Evolutionary conservation across 1,140 invertebrate species (phyloP).

Genomic region (Lepeophtheirus salmonis): DNA sequence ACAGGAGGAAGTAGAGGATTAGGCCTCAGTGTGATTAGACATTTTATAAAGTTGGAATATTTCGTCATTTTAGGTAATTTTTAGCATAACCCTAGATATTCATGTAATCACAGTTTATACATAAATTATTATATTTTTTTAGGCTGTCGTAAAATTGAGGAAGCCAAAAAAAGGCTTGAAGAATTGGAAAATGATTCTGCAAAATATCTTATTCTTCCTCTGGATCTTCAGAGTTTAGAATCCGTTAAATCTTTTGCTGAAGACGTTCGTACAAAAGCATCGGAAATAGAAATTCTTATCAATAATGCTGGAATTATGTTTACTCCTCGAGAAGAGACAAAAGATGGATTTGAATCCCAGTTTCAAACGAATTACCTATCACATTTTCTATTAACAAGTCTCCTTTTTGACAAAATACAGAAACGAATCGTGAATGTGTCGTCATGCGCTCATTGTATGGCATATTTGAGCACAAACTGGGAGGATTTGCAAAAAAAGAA

Average conservation of each 20-base stretch:
- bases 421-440: constrained; percentile 67
- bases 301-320: constrained; percentile 81
- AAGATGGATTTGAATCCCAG: constrained; percentile 62
- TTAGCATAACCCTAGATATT: too few species aligned
- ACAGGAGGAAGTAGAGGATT: constrained; percentile 73
- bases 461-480: constrained; percentile 42
- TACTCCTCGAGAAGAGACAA: constrained; percentile 44
- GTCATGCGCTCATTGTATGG: constrained; percentile 49
- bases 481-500: constrained; percentile 54
- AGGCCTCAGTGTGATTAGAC: constrained; percentile 56
- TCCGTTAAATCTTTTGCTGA: constrained; percentile 56
- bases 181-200: not conserved
- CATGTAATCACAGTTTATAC: too few species aligned
- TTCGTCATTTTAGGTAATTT: not conserved
- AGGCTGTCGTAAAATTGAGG: not conserved
- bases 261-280: constrained; percentile 34
- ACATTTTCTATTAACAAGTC: constrained; percentile 64
- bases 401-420: constrained; percentile 51
- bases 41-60: constrained; percentile 38
- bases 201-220: not conserved
- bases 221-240: constrained; percentile 28
- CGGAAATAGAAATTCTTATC: constrained; percentile 44
- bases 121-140: not conserved
- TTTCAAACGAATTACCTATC: constrained; percentile 66
- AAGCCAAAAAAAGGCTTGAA: not conserved